phyloP scores from a whole-genome alignment of 2,888 invertebrate species.

The Apamea monoglypha region DNA sequence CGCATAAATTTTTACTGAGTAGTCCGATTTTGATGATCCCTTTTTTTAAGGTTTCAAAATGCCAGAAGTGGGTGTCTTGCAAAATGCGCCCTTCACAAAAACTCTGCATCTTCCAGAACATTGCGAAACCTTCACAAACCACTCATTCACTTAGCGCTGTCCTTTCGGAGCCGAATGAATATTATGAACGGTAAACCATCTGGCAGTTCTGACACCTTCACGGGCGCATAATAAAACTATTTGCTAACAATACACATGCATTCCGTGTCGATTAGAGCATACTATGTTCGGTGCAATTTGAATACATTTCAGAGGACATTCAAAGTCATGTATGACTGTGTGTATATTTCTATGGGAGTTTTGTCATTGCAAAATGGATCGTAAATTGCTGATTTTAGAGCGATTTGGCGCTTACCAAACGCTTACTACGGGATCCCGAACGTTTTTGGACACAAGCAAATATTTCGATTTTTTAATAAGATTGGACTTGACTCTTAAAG shows the following conservation, averaged over 20 bases:
- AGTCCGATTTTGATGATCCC: too few species aligned
- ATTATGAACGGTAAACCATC: conserved; percentile 18
- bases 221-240: conserved; percentile 30
- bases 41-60: too few species aligned
- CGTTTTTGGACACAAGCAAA: neutral
- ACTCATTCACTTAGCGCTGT: neutral
- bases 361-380: neutral
- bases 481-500: neutral
- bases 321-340: conserved; percentile 25
- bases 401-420: neutral
- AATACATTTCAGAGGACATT: conserved; percentile 14
- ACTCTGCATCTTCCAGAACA: neutral
- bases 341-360: neutral
- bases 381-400: neutral
- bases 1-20: too few species aligned
- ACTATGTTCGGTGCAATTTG: conserved; percentile 11
- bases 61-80: too few species aligned
- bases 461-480: neutral
- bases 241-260: conserved; percentile 28
- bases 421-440: neutral
- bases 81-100: too few species aligned
- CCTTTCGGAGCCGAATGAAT: neutral
- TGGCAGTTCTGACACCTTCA: conserved; percentile 24
- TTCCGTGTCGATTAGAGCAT: conserved; percentile 22
- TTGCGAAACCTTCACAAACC: neutral